phyloP scores from a whole-genome alignment of 2,113 vertebrate species.

The Istiophorus platypterus region DNA sequence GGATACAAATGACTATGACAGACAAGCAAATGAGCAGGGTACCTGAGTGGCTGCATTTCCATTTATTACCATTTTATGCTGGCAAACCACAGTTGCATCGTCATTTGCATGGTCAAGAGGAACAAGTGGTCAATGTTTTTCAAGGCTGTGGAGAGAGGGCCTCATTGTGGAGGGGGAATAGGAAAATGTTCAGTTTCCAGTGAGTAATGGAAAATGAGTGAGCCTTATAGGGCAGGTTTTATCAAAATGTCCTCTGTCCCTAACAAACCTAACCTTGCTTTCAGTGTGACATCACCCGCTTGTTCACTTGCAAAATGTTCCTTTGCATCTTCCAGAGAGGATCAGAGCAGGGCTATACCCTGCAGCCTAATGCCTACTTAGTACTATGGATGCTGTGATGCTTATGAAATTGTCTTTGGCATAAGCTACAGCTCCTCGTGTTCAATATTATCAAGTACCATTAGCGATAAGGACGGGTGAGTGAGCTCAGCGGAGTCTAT shows the following conservation, averaged over 20 bases:
- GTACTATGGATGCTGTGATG: constrained; percentile 39
- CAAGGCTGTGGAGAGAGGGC: constrained; percentile 58
- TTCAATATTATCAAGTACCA: constrained; percentile 65
- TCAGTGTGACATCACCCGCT: constrained; percentile 39
- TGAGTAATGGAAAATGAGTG: constrained; percentile 71
- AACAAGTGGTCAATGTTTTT: constrained; percentile 72
- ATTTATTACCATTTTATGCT: constrained; percentile 71
- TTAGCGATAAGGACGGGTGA: constrained; percentile 71
- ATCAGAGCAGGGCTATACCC: constrained; percentile 34
- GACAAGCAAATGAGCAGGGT: neutral
- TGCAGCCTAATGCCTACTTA: constrained; percentile 54
- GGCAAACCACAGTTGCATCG: constrained; percentile 38
- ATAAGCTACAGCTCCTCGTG: constrained; percentile 60
- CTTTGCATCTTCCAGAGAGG: constrained; percentile 32
- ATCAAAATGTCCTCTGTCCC: constrained; percentile 56
- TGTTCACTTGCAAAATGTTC: constrained; percentile 36
- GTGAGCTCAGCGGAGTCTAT: constrained; percentile 64
- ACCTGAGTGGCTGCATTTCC: constrained; percentile 65
- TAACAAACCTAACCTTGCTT: constrained; percentile 8
- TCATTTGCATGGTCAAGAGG: constrained; percentile 76
- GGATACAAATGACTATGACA: constrained; percentile 30
- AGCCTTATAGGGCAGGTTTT: constrained; percentile 33
- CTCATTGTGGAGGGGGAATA: constrained; percentile 54
- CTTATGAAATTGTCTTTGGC: constrained; percentile 71
- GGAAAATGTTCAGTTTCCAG: constrained; percentile 68